A percentile compares a stretch with the other conserved stretches of the same genome.
Conservation (phyloP, 2,888 invertebrate species). For the Charanyca ferruginea region DNA sequence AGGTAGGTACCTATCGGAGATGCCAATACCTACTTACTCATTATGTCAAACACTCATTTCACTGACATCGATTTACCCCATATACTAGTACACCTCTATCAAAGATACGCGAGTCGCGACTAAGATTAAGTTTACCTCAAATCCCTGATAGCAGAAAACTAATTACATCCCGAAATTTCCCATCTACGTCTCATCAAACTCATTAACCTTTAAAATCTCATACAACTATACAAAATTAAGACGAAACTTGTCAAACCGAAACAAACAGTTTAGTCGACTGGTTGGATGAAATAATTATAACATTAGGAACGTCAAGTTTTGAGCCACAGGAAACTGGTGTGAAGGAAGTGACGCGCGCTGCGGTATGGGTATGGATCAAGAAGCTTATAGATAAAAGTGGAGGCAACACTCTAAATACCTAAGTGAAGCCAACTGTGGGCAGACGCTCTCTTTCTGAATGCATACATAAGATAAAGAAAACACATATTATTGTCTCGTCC, state of each 20-base stretch:
- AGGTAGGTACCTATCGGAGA: too few species aligned
- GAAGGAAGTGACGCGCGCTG: constrained; percentile 72
- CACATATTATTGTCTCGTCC: too few species aligned
- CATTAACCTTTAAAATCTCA: constrained; percentile 8
- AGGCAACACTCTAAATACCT: too few species aligned
- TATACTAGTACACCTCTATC: neutral
- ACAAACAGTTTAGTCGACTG: constrained; percentile 13
- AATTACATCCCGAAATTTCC: constrained; percentile 13
- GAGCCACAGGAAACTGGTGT: constrained; percentile 62
- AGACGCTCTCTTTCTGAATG: too few species aligned
- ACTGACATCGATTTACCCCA: too few species aligned
- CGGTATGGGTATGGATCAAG: too few species aligned
- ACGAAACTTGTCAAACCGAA: constrained; percentile 1
- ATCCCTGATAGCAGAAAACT: neutral
- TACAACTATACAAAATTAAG: constrained; percentile 2
- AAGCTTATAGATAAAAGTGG: too few species aligned
- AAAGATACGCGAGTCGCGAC: neutral
- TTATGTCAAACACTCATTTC: too few species aligned
- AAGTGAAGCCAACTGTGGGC: too few species aligned
- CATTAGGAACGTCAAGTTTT: constrained; percentile 51
- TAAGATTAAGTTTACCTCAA: neutral
- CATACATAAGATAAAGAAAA: too few species aligned
- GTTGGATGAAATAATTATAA: constrained; percentile 51
- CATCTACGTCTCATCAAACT: constrained; percentile 21
- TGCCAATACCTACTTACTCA: too few species aligned